Percentiles rank a stretch among this genome's conserved stretches.
These are phyloP conservation scores for Phenganax marumi DNA, from an alignment of 92 coral and sea anemone genomes.

Conservation along the genomic window DNA sequence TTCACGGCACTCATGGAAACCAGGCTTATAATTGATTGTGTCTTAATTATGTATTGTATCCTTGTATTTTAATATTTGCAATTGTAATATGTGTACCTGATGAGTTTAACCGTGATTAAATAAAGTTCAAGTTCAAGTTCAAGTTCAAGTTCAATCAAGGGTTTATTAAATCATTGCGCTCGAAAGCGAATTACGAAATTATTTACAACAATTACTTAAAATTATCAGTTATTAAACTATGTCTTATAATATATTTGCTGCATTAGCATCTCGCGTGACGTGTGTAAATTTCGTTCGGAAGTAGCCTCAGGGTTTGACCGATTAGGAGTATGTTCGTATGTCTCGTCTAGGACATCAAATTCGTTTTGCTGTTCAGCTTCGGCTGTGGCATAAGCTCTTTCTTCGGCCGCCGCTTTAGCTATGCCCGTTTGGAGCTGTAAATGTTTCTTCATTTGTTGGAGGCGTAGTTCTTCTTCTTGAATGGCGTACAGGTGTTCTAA, in stretches of 20 bases:
- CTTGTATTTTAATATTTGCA: too few relatives aligned
- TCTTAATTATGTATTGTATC: too few relatives aligned
- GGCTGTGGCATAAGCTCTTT: slow-evolving; percentile 33
- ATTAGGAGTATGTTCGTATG: background rate
- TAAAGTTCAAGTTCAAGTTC: too few relatives aligned
- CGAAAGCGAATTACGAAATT: too few relatives aligned
- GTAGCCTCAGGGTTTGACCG: background rate
- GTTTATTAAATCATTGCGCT: too few relatives aligned
- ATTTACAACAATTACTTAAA: too few relatives aligned
- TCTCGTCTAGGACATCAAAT: background rate
- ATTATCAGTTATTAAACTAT: too few relatives aligned
- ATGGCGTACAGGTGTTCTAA: slow-evolving; percentile 50
- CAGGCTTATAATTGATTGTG: too few relatives aligned
- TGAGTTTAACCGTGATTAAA: too few relatives aligned
- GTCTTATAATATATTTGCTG: background rate
- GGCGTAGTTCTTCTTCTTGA: slow-evolving; percentile 47
- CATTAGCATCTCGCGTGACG: background rate
- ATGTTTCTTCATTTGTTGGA: slow-evolving; percentile 45
- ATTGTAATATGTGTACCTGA: too few relatives aligned
- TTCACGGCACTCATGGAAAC: too few relatives aligned
- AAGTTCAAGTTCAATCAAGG: too few relatives aligned
- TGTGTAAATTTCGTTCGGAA: background rate
- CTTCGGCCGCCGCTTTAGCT: slow-evolving; percentile 55
- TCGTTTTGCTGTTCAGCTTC: background rate
- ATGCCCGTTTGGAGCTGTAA: slow-evolving; percentile 52